Base-by-base conservation (phyloP, 64 coral and sea anemone species). In the Anthopleura sola region DNA sequence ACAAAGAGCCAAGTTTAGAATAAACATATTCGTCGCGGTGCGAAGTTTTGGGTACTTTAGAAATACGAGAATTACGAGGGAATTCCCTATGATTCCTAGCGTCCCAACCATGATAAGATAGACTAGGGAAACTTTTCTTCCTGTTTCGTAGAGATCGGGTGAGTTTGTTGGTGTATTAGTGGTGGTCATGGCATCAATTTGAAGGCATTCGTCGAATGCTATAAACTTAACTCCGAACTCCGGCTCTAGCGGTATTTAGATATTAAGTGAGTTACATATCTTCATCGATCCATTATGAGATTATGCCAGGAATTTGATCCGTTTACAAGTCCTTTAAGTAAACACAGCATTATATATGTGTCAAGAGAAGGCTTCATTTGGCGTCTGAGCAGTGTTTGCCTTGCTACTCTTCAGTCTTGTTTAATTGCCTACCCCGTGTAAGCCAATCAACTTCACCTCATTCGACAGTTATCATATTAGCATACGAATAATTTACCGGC, bases 1-100 rank as follows among this genome's bases (percentile, higher is more conserved):
- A 54, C 97, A 99, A 1, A 92, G 51, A 17, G 97, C 97, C 5
- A 99, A 75, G 51, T 99, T 99, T 34, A 99, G n/a, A 74, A 99
- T 99, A 92, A 99, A 94, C 39, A 99, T 36, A 82, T 99, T 97
- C 3, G 97, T 92, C 44, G 97, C 92, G 0, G 93, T 85, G 2
- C 97, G 90, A n/a, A 99, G 93, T 75, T 92, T 94, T 0, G 78
- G 74, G 37, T 90, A 95, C 62, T 89, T 99, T 75, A 83, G 83
- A 82, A 97, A 97, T 7, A 89, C 94, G 23, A 76, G 46, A 68
- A 97, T 84, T 9, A 97, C 94, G 5, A 97, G 84, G 47, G 68
- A 88, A 60, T 97, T 97, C 58, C 85, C 90, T 33, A 93, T 84
- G 26, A 92, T 64, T 36, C 94, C 94, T 32, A 85, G 34, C 23